Evolutionary conservation across 2,888 invertebrate genomes (phyloP), one percentile per base, ranked within the genome.

Genomic region (Nipponacmea schrenckii): DNA sequence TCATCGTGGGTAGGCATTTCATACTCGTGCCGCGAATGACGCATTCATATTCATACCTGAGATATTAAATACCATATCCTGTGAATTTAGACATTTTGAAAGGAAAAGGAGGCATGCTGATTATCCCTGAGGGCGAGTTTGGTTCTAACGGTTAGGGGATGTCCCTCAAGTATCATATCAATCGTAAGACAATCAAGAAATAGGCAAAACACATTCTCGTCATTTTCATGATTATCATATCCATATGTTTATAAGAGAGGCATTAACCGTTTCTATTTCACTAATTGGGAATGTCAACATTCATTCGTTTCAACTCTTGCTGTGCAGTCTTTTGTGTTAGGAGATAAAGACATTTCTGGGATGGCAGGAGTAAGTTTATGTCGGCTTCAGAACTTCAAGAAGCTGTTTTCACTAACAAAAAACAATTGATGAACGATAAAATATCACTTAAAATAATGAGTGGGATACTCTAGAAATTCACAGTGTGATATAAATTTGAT

Each of bases 51-150:
- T 56, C 24, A 56, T 56, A 56, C 56, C 56, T 56, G 12, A 24
- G 20, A 56, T 56, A 56, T 24, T 56, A 24, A 56, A 56, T 56
- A 56, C 20, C 20, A 24, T 24, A 20, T 56, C 56, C 56, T 56
- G 56, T 56, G 56, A 56, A 56, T 56, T 56, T 24, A 56, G 56
- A 56, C 56, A 56, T 56, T 56, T 56, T 56, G 56, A 56, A 56
- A 56, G 56, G 20, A 56, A 56, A 56, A 24, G 56, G 20, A 56
- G 56, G 24, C 24, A 56, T 56, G 56, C 56, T 20, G 56, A 24
- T 24, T 24, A 24, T 20, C 56, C 56, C 56, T 24, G 56, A 24
- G 15, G 56, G 56, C 24, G 56, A 56, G 56, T 56, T 56, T 24
- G 56, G 20, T 56, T 56, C 56, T 56, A 56, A 56, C 56, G 56